phyloP scores from a whole-genome alignment of 2,888 invertebrate species.

The Miltochrista miniata region DNA sequence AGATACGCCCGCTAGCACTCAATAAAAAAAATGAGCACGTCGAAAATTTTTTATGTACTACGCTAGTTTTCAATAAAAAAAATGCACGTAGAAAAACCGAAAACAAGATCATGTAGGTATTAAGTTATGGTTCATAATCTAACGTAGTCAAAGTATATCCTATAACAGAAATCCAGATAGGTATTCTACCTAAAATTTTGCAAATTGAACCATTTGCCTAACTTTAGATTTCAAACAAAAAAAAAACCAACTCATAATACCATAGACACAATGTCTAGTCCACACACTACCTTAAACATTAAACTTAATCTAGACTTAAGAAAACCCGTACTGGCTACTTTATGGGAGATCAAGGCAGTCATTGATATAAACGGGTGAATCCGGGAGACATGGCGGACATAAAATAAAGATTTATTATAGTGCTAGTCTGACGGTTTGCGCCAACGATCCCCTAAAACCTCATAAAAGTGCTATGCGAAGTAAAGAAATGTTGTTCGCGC shows the following conservation, averaged over 20 bases:
- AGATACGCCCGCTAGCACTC: too few relatives aligned
- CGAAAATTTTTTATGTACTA: too few relatives aligned
- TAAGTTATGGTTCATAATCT: too few relatives aligned
- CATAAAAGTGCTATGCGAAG: constrained; percentile 28
- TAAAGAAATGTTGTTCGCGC: constrained; percentile 21
- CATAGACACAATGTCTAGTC: too few relatives aligned
- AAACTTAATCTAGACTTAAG: neutral
- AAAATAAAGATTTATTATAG: constrained; percentile 57
- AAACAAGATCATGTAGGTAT: too few relatives aligned
- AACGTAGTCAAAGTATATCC: too few relatives aligned
- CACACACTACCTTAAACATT: neutral
- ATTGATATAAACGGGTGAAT: constrained; percentile 47
- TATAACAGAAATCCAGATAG: too few relatives aligned
- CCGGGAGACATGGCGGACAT: constrained; percentile 53
- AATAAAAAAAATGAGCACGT: too few relatives aligned
- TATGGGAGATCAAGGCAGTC: constrained; percentile 21
- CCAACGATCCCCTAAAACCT: constrained; percentile 31
- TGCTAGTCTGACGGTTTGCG: constrained; percentile 38
- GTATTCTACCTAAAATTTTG: too few relatives aligned
- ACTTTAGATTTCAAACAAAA: neutral
- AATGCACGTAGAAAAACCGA: too few relatives aligned
- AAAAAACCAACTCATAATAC: neutral
- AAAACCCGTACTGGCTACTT: constrained; percentile 4
- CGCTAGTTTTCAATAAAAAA: too few relatives aligned
- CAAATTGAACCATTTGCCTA: too few relatives aligned